A percentile compares a stretch with the other conserved stretches of the same genome.
Evolutionary conservation across 2,888 invertebrate species (phyloP).

Genomic region (Thereva nobilitata): DNA sequence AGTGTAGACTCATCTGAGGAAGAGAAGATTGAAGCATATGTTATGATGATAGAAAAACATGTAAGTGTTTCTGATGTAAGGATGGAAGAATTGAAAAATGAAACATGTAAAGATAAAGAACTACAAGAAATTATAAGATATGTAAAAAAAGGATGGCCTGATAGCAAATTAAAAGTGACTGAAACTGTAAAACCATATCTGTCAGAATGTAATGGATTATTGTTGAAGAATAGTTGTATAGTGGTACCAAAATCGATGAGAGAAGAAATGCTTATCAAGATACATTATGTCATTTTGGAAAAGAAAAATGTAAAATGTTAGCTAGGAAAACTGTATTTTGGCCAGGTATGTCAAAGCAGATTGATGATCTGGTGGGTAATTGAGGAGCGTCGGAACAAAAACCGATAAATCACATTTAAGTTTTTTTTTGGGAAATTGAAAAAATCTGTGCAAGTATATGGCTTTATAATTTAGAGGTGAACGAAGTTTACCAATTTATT

Average conservation of each 20-base stretch:
- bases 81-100: no score
- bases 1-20: conserved; percentile 35
- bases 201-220: conserved; percentile 28
- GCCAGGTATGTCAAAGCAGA: conserved; percentile 48
- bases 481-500: no score
- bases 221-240: conserved; percentile 39
- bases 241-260: conserved; percentile 43
- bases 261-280: conserved; percentile 41
- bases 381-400: no score
- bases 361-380: conserved; percentile 43
- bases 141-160: conserved; percentile 35
- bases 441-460: no score
- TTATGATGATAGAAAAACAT: conserved; percentile 37
- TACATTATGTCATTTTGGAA: conserved; percentile 50
- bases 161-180: conserved; percentile 8
- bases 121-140: no score
- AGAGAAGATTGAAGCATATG: conserved; percentile 33
- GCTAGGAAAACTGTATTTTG: conserved; percentile 48
- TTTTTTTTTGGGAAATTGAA: no score
- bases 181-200: conserved; percentile 10
- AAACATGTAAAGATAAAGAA: no score
- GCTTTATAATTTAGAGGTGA: no score
- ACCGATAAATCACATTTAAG: no score
- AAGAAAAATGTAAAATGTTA: conserved; percentile 47
- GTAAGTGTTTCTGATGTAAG: conserved; percentile 18